Conservation (phyloP, 2,113 vertebrate species). For the Theristicus caerulescens region DNA sequence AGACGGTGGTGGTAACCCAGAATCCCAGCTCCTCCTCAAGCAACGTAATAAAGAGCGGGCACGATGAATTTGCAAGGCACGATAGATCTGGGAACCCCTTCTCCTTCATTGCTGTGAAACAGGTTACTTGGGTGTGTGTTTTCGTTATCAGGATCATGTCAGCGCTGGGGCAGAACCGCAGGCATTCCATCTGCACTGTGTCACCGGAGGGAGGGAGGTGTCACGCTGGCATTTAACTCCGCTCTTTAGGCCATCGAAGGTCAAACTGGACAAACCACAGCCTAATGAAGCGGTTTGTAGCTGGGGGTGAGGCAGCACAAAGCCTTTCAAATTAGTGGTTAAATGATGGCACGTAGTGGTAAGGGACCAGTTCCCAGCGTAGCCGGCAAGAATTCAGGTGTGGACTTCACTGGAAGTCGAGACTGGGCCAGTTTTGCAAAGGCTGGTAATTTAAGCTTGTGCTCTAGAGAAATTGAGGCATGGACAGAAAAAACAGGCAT, state of each 20-base stretch:
- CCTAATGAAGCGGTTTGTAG: constrained; percentile 32
- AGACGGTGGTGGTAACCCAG: background rate
- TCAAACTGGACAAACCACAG: constrained; percentile 31
- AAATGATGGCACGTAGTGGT: background rate
- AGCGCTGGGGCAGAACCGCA: background rate
- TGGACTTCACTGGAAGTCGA: background rate
- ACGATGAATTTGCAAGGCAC: no score
- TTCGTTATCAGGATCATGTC: background rate
- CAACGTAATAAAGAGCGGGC: accelerated
- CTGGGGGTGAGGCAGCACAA: constrained; percentile 34
- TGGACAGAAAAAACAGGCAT: background rate
- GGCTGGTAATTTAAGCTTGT: background rate
- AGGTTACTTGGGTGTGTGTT: background rate
- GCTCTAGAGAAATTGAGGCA: background rate
- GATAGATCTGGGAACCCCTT: background rate
- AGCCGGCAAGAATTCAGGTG: background rate
- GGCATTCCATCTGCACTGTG: constrained; percentile 46
- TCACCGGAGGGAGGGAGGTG: constrained; percentile 44
- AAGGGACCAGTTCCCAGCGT: accelerated
- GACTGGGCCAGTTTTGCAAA: background rate
- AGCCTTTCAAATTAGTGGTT: constrained; percentile 18
- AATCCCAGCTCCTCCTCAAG: background rate
- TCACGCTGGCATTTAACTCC: constrained; percentile 63
- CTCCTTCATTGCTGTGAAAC: background rate
- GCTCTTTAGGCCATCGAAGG: constrained; percentile 55